A percentile compares a stretch with the other conserved stretches of the same genome.
These are phyloP conservation scores for Pholis gunnellus DNA, from an alignment of 2,113 vertebrate genomes.

Conservation along the genomic window DNA sequence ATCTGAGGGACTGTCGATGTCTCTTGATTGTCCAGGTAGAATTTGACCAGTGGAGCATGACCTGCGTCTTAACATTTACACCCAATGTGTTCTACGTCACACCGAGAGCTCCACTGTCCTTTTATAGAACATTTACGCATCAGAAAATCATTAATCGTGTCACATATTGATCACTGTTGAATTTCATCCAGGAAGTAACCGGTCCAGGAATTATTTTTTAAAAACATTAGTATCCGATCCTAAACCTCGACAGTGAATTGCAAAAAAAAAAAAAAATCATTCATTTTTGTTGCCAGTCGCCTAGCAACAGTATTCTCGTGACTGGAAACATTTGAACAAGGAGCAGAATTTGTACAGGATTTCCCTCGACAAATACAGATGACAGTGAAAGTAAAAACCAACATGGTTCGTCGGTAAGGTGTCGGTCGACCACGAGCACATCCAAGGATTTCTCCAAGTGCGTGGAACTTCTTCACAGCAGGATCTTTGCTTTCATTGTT, in stretches of 20 bases:
- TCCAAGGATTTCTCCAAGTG: neutral
- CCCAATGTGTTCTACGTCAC: too few species aligned
- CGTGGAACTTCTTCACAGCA: neutral
- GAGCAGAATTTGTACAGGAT: constrained; percentile 13
- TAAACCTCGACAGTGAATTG: neutral
- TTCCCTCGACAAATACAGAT: constrained; percentile 10
- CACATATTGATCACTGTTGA: neutral
- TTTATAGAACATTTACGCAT: too few species aligned
- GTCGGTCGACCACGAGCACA: neutral
- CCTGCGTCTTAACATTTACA: too few species aligned
- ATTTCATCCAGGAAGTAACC: neutral
- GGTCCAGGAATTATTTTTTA: neutral
- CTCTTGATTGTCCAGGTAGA: too few species aligned
- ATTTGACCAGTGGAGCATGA: too few species aligned
- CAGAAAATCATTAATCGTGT: too few species aligned
- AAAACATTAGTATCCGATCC: neutral
- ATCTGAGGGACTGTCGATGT: neutral
- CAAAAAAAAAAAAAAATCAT: neutral
- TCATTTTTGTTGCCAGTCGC: constrained; percentile 12
- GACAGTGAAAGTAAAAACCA: neutral
- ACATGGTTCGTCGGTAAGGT: neutral
- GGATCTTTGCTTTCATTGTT: neutral
- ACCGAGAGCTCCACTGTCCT: too few species aligned
- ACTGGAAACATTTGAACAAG: constrained; percentile 17
- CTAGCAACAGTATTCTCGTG: constrained; percentile 9